Evolutionary conservation across 2,888 invertebrate species (phyloP).

Genomic region (Globia sparganii): DNA sequence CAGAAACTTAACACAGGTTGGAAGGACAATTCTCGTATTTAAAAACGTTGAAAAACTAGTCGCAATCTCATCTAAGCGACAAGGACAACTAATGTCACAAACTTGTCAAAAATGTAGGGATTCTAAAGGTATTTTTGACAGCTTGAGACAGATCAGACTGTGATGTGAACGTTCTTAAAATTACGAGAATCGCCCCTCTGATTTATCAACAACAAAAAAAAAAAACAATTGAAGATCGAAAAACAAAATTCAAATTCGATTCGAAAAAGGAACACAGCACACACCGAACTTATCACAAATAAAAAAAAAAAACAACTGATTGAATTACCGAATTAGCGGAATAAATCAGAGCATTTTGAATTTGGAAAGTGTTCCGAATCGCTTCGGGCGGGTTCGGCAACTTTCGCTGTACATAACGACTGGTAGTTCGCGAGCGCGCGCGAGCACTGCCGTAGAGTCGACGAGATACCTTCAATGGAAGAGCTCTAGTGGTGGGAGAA

Average conservation of each 20-base stretch:
- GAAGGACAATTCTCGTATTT: not conserved
- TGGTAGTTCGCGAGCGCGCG: constrained; percentile 57
- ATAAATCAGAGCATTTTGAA: constrained; percentile 65
- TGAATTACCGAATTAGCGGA: constrained; percentile 50
- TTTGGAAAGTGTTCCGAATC: constrained; percentile 68
- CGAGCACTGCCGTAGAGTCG: constrained; percentile 61
- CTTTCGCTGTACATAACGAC: constrained; percentile 64
- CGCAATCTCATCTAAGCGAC: not conserved
- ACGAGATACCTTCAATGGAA: constrained; percentile 67
- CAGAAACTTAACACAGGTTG: not conserved
- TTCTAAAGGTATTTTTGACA: not conserved
- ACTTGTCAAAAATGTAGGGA: not conserved
- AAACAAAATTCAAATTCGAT: constrained; percentile 27
- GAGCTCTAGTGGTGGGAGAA: constrained; percentile 63
- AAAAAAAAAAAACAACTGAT: not conserved
- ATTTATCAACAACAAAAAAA: constrained; percentile 7
- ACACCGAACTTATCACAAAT: constrained; percentile 14
- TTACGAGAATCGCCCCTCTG: not conserved
- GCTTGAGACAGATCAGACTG: not conserved
- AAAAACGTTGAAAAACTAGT: not conserved
- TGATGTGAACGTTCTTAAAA: not conserved
- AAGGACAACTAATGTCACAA: not conserved
- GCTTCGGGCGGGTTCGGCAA: constrained; percentile 56
- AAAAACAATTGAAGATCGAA: constrained; percentile 8
- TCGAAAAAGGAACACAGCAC: constrained; percentile 61